Evolutionary conservation across 2,797 vertebrate genomes (phyloP).

Genomic region (Leuciscus waleckii): DNA sequence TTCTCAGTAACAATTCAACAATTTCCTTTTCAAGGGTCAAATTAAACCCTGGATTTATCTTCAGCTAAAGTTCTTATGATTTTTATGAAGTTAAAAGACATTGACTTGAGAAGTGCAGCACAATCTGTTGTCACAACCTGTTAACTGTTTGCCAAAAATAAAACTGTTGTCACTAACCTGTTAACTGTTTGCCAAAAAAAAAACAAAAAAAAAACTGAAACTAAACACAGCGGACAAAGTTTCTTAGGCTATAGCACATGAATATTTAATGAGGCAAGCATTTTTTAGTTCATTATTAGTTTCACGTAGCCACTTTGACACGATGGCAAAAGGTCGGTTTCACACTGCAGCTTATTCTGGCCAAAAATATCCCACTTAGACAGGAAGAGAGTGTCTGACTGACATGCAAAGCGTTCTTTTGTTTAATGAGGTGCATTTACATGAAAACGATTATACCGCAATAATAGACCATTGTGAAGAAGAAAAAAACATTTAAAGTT

Average conservation of each 20-base stretch:
- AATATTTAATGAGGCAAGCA: conserved; percentile 5
- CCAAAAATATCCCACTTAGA: conserved; percentile 11
- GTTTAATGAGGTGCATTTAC: background rate
- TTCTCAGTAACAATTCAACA: background rate
- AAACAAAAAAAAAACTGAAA: background rate
- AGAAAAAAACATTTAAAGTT: background rate
- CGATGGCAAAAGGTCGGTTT: conserved; percentile 32
- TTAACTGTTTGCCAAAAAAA: background rate
- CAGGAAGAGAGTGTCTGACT: background rate
- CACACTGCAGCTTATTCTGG: background rate
- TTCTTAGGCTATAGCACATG: background rate
- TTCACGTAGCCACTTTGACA: conserved; percentile 24
- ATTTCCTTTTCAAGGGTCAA: background rate
- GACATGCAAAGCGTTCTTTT: background rate
- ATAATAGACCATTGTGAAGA: background rate
- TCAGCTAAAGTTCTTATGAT: background rate
- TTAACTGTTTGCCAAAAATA: background rate
- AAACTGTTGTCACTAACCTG: background rate
- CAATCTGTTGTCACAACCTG: background rate
- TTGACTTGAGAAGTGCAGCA: background rate
- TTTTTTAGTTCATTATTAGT: conserved; percentile 26
- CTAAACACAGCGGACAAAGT: background rate
- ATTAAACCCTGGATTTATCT: background rate
- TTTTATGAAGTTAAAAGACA: background rate
- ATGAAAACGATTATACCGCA: background rate